Percentiles rank a stretch among this genome's conserved stretches.
These are phyloP conservation scores for Sinopyrophorus schimmeli DNA, from an alignment of 2,888 invertebrate species.

Conservation along the genomic window DNA sequence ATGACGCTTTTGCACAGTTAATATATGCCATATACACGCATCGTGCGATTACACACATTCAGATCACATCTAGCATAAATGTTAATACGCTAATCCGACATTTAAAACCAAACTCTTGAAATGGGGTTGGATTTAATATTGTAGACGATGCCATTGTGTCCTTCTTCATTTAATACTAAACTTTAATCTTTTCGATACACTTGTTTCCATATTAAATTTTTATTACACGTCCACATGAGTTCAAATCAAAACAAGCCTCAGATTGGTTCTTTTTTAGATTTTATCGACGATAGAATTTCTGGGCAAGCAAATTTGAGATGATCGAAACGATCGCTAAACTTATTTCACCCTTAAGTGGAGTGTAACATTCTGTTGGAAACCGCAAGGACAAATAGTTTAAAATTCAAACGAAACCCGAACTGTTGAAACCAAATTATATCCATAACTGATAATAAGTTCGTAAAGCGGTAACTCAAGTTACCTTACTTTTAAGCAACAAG, in stretches of 20 bases:
- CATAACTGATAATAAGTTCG: conserved; percentile 13
- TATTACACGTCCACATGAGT: too few relatives aligned
- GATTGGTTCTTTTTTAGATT: too few relatives aligned
- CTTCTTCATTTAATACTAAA: conserved; percentile 10
- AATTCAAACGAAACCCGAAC: too few relatives aligned
- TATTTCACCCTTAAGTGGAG: too few relatives aligned
- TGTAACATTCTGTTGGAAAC: too few relatives aligned
- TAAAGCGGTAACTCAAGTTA: conserved; percentile 14
- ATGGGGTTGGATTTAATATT: conserved; percentile 37
- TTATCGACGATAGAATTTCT: too few relatives aligned
- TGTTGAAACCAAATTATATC: conserved; percentile 11
- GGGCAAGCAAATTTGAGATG: too few relatives aligned
- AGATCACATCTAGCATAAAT: conserved; percentile 53
- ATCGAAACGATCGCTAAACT: too few relatives aligned
- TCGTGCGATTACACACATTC: conserved; percentile 50
- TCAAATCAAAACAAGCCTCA: too few relatives aligned
- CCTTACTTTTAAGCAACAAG: conserved; percentile 7
- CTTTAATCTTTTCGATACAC: too few relatives aligned
- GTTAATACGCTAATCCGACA: conserved; percentile 55
- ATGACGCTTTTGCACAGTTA: conserved; percentile 44
- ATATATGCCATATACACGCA: conserved; percentile 49
- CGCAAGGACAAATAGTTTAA: too few relatives aligned
- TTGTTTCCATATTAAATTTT: too few relatives aligned
- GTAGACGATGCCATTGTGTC: conserved; percentile 12
- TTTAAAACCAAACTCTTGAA: conserved; percentile 52